phyloP scores from a whole-genome alignment of 1,140 invertebrate species.

The Drosophila saltans region DNA sequence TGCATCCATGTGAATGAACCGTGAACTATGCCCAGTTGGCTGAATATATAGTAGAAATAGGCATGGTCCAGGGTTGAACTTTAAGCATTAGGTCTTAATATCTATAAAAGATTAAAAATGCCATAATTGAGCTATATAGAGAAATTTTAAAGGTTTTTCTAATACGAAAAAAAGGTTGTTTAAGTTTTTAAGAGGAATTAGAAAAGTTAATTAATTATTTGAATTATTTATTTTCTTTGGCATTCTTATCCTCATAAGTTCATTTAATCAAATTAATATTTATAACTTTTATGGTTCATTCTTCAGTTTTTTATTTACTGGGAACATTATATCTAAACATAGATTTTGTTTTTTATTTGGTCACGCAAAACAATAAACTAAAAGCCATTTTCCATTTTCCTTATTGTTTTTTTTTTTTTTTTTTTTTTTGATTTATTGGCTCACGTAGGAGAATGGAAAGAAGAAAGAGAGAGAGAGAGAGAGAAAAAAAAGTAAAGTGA shows the following conservation, averaged over 20 bases:
- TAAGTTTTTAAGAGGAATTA: too few species aligned
- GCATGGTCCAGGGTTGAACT: conserved; percentile 23
- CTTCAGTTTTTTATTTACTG: conserved; percentile 22
- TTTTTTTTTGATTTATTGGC: conserved; percentile 69
- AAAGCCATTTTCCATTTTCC: conserved; percentile 66
- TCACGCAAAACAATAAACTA: conserved; percentile 73
- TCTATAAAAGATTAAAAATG: not conserved
- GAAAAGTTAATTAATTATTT: too few species aligned
- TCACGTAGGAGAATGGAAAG: conserved; percentile 33
- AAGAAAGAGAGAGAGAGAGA: not conserved
- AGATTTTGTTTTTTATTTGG: conserved; percentile 41
- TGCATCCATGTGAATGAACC: conserved; percentile 73
- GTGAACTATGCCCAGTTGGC: conserved; percentile 56
- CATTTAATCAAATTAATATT: conserved; percentile 1
- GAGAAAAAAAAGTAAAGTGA: not conserved
- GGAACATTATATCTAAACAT: conserved; percentile 21
- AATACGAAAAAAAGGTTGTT: too few species aligned
- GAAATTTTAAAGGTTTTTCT: too few species aligned
- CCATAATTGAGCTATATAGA: not conserved
- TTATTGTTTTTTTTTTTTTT: not conserved
- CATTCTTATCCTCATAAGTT: not conserved
- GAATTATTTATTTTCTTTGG: not conserved
- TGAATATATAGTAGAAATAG: conserved; percentile 35
- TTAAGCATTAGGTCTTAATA: conserved; percentile 5
- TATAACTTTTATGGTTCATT: not conserved